Base-by-base conservation (phyloP, 2,797 vertebrate genomes). In the Lithobates sylvaticus region DNA sequence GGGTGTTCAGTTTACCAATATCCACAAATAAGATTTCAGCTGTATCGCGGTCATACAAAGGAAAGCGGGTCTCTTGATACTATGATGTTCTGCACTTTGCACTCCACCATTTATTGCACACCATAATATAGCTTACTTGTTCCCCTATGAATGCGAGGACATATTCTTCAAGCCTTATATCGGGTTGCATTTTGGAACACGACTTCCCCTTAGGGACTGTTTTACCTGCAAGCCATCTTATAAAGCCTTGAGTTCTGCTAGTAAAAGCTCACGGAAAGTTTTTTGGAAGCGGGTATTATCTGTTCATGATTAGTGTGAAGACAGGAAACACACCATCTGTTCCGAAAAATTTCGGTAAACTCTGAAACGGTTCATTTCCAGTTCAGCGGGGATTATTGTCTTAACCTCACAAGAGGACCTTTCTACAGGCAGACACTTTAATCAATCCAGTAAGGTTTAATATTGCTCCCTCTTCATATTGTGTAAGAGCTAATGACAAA, bases 311-410 rank as follows among this genome's bases (percentile, higher is more conserved):
- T 78, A 86, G 74, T 78, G 80, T 32, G 75, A 78, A 70, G 64
- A 83, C 74, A 73, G 85, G 80, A 83, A 83, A 72, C 10, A 6
- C 65, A 36, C 34, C 79, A 86, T 86, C 77, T 75, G 78, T n/a
- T 81, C 73, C 67, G n/a, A 76, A 76, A 47, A 65, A 65, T 69
- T 44, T 70, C 67, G 36, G 67, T 71, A 73, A 78, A 86, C 82
- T 54, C 80, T 64, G 23, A 26, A 42, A 76, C 73, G 68, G 85
- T 78, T 86, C 79, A 83, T 65, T 54, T 67, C 74, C 74, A 83
- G 80, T 86, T 83, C 80, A 86, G 64, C 16, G 18, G 50, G 85
- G 74, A 83, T 78, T 78, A 86, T 67, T 34, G 80, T 26, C 75
- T 36, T 78, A 47, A 82, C 67, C 79, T 77, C 74, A 65, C 73